Evolutionary conservation across 92 coral and sea anemone species (phyloP), one percentile per base, ranked within the genome.

Genomic region (Epizoanthus stellaris): DNA sequence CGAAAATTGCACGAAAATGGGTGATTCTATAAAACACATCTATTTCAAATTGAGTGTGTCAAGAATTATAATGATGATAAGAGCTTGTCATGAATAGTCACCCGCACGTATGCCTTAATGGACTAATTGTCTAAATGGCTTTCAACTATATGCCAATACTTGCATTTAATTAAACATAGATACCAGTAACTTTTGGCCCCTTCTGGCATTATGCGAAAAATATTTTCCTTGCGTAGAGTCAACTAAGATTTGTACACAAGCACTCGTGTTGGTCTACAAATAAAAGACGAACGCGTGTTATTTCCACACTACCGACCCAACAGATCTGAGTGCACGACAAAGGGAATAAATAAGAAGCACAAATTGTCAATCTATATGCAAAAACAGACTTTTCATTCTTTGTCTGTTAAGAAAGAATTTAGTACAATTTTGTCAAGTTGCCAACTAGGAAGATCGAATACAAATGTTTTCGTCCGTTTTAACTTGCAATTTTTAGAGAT

Each of bases 61-160:
- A 64, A 79, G 83, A 79, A 42, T 42, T 52, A 12, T 79, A 62
- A 79, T 79, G 57, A 64, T 63, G 83, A 11, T 64, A 45, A 64
- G 12, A 70, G 19, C 53, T 56, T 75, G 67, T 57, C 70, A 42
- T 79, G 71, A 79, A 79, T 79, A 11, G 83, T 38, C 61, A 36
- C 56, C 83, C 70, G 83, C 73, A 79, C 42, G 83, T 79, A 72
- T 59, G 70, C 4, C 47, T 85, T 81, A 89, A 89, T 89, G 92
- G 89, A 82, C 89, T 89, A 89, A 89, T 89, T 89, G 85, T 63
- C 87, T 74, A 80, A 89, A 89, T 89, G 92, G 89, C 74, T 83
- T 74, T 80, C 86, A 79, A 62, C 83, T 52, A 39, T 67, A 54
- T 75, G 79, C 58, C 87, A 80, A 80, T 85, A 80, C 81, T 85